These are phyloP conservation scores for Myrmecobius fasciatus DNA, from an alignment of 2,113 vertebrate species.

Conservation along the genomic window DNA sequence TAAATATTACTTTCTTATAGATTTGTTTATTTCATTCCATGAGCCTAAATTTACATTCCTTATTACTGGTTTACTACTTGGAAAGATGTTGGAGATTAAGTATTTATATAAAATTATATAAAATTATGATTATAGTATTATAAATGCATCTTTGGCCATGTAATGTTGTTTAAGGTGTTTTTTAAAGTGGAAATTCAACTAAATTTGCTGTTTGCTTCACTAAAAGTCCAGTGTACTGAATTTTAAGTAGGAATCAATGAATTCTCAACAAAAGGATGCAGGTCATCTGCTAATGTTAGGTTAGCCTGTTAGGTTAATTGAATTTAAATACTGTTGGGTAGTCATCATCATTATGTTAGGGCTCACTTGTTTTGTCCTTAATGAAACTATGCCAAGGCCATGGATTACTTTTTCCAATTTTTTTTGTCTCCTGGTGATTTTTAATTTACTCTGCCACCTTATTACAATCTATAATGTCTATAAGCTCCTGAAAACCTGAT, in stretches of 20 bases:
- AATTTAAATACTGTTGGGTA: conserved; percentile 33
- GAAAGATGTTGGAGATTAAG: conserved; percentile 11
- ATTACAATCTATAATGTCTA: conserved; percentile 15
- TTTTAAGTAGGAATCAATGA: neutral
- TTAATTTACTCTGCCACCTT: conserved; percentile 7
- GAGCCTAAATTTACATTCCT: neutral
- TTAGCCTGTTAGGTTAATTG: conserved; percentile 35
- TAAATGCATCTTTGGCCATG: conserved; percentile 18
- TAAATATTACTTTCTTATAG: neutral
- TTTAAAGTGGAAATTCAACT: conserved; percentile 25
- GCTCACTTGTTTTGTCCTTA: conserved; percentile 16
- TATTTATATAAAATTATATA: conserved; percentile 29
- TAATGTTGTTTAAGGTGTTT: neutral
- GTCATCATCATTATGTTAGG: conserved; percentile 31
- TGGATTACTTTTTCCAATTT: conserved; percentile 25
- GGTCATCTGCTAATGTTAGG: conserved; percentile 6
- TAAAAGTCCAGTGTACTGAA: neutral
- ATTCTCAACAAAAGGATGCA: neutral
- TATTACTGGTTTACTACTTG: neutral
- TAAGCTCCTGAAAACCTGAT: neutral
- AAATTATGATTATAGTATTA: conserved; percentile 34
- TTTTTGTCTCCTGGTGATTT: conserved; percentile 27
- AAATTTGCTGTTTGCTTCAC: neutral
- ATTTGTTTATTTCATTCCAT: neutral
- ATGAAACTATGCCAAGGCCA: conserved; percentile 26